Evolutionary conservation across 2,888 invertebrate genomes (phyloP), one percentile per base, ranked within the genome.

Genomic region (Pediacus dermestoides): DNA sequence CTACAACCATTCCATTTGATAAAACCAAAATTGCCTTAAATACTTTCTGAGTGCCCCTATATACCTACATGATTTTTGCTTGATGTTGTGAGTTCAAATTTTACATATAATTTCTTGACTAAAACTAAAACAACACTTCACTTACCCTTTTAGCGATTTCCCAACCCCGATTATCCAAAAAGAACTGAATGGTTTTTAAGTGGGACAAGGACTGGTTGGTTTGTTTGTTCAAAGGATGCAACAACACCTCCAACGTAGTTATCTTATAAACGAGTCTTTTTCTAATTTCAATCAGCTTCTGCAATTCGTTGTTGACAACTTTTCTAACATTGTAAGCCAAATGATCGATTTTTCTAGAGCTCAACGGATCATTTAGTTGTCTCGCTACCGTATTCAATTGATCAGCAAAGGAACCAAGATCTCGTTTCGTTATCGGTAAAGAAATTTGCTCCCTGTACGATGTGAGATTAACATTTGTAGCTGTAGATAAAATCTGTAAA

Each of bases 181-280:
- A 85, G 61, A 78, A 81, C 63, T 88, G 87, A 30, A 86, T 81
- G n/a, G 80, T 82, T 55, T 81, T 82, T 50, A 88, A 75, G 59
- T 86, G 85, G 38, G 79, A 78, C 3, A 86, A 69, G 0, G 85
- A 83, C 52, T 83, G 82, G 64, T 87, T 85, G 3, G 80, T 72
- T 68, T 83, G 82, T 43, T 77, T 77, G 46, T 81, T 78, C 55
- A 87, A 77, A 0, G 88, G 86, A 53, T 76, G 74, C 50, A 85
- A 64, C 54, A 85, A 80, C 4, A 88, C 71, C 57, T 88, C 88
- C 30, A 88, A 60, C 16, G 82, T 81, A 1, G 88, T 85, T 52
- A 88, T 67, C 61, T 83, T 84, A 66, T 82, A 88, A 3, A 88
- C 77, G 39, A 88, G 74, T 45, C 81, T 80, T 36, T 85, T 82